phyloP scores from a whole-genome alignment of 2,888 invertebrate genomes.

The Drosophila percnosoma region DNA sequence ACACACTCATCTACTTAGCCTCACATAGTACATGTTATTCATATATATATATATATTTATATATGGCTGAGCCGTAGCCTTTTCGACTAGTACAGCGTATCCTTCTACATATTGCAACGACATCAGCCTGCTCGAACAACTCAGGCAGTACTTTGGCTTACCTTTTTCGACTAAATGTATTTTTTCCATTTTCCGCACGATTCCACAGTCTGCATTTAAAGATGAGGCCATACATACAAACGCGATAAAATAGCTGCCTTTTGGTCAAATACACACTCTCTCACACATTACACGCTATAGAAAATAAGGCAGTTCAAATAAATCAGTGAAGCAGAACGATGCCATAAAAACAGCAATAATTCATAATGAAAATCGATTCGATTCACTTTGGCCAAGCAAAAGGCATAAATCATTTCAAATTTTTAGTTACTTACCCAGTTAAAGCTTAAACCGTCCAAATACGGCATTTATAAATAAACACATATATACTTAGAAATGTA shows the following conservation, averaged over 20 bases:
- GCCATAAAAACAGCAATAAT: slow-evolving; percentile 73
- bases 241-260: slow-evolving; percentile 47
- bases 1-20: slow-evolving; percentile 6
- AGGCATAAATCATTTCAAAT: slow-evolving; percentile 64
- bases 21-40: background rate
- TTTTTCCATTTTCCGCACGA: slow-evolving; percentile 75
- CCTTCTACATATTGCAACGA: slow-evolving; percentile 39
- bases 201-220: slow-evolving; percentile 71
- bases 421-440: slow-evolving; percentile 51
- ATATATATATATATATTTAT: slow-evolving; percentile 4
- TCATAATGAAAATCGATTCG: slow-evolving; percentile 73
- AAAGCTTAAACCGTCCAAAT: slow-evolving; percentile 39
- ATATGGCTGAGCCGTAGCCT: background rate
- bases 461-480: slow-evolving; percentile 36
- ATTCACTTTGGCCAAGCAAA: slow-evolving; percentile 64
- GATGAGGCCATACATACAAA: slow-evolving; percentile 46
- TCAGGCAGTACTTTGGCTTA: slow-evolving; percentile 36
- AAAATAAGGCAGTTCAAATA: slow-evolving; percentile 43
- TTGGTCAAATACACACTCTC: slow-evolving; percentile 36
- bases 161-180: slow-evolving; percentile 58
- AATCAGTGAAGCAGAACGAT: slow-evolving; percentile 71
- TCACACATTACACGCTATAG: slow-evolving; percentile 15
- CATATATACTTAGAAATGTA: background rate
- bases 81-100: slow-evolving; percentile 3
- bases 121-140: slow-evolving; percentile 13